Conservation (phyloP, 2,888 invertebrate genomes). For the Coelinius sp. region DNA sequence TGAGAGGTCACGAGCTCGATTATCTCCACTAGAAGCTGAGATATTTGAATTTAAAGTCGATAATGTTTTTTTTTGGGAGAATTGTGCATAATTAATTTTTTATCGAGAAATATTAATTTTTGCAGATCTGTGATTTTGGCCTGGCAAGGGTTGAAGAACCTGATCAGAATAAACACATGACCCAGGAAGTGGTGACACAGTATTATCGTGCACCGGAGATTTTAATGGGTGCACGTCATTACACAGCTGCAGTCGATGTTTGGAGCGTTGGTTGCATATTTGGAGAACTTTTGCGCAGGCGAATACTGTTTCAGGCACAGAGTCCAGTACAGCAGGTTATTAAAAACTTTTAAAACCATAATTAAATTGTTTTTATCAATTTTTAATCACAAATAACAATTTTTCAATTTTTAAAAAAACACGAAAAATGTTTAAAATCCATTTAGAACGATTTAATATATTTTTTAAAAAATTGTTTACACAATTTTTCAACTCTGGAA, state of each 20-base stretch:
- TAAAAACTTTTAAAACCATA: no score
- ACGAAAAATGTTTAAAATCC: no score
- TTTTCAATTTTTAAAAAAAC: no score
- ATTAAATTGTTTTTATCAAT: no score
- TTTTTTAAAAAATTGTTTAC: no score
- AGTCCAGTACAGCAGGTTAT: slow-evolving; percentile 95
- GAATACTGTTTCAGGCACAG: slow-evolving; percentile 98
- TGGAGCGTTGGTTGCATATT: slow-evolving; percentile 99
- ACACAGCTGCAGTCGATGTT: slow-evolving; percentile 96
- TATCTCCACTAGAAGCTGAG: not conserved
- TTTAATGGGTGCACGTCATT: slow-evolving; percentile 98
- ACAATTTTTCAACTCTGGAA: no score
- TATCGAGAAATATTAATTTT: not conserved
- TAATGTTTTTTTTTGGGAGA: not conserved
- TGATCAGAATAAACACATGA: slow-evolving; percentile 95
- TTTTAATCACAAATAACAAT: no score
- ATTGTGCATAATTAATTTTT: not conserved
- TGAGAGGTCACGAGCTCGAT: not conserved
- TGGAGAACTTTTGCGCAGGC: slow-evolving; percentile 94
- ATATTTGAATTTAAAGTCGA: not conserved
- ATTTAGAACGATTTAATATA: no score
- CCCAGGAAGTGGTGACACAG: slow-evolving; percentile 99
- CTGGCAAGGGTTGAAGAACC: slow-evolving; percentile 98
- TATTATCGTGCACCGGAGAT: slow-evolving; percentile 99
- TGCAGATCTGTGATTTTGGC: slow-evolving; percentile 98